Evolutionary conservation across 2,888 invertebrate genomes (phyloP).

Genomic region (Mythimna ferrago): DNA sequence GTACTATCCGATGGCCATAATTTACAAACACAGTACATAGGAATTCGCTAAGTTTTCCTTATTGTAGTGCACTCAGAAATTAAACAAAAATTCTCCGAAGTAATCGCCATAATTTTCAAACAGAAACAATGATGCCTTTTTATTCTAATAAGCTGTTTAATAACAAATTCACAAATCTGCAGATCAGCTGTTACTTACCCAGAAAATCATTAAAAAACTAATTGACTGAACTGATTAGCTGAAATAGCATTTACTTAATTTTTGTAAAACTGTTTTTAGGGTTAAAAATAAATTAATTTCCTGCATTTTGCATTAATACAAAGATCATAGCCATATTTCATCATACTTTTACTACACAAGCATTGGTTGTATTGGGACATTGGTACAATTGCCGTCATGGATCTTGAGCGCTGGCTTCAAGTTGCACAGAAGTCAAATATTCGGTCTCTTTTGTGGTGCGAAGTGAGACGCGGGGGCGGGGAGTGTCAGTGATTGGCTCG

Average conservation of each 20-base stretch:
- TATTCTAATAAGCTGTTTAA: background rate
- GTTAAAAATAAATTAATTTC: background rate
- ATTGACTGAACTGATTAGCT: background rate
- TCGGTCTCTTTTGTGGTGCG: too few relatives aligned
- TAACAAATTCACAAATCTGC: background rate
- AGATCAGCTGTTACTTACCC: background rate
- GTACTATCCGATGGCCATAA: background rate
- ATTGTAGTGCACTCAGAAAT: conserved; percentile 15
- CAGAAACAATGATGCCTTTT: too few relatives aligned
- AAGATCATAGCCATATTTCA: background rate
- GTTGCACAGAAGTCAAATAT: too few relatives aligned
- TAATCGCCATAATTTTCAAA: background rate
- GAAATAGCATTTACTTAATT: background rate
- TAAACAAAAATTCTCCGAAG: background rate
- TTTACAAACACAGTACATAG: background rate
- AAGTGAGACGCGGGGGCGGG: too few relatives aligned
- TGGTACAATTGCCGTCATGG: too few relatives aligned
- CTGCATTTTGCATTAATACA: background rate
- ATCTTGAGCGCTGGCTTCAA: too few relatives aligned
- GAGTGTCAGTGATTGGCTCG: too few relatives aligned
- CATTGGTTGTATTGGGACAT: background rate
- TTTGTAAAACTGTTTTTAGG: background rate
- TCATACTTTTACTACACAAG: too few relatives aligned
- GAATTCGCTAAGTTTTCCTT: conserved; percentile 9
- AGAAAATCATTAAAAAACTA: background rate